These are phyloP conservation scores for Athetis lepigone DNA, from an alignment of 2,888 invertebrate genomes.

Conservation along the genomic window DNA sequence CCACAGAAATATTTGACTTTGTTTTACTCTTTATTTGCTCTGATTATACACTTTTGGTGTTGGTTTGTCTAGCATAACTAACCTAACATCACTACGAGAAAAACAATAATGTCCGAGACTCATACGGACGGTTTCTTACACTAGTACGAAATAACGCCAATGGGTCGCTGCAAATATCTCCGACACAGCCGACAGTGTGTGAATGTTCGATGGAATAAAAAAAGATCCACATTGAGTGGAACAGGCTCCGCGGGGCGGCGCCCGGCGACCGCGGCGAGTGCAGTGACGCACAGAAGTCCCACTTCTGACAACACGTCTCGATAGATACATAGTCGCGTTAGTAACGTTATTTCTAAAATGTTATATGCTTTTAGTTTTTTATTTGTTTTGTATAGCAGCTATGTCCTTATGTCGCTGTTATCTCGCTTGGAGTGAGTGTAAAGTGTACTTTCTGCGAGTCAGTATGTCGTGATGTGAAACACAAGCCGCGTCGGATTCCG, in stretches of 20 bases:
- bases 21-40: too few species aligned
- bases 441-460: slow-evolving; percentile 26
- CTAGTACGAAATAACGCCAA: too few species aligned
- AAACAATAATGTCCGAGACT: neutral
- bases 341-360: neutral
- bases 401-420: neutral
- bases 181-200: neutral
- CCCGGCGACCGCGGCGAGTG: neutral
- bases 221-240: neutral
- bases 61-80: too few species aligned
- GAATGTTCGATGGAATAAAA: slow-evolving; percentile 25
- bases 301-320: neutral
- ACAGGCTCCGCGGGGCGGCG: slow-evolving; percentile 30
- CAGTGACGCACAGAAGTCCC: slow-evolving; percentile 11
- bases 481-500: slow-evolving; percentile 51
- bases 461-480: neutral
- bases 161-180: too few species aligned
- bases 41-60: too few species aligned
- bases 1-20: too few species aligned
- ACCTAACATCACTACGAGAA: too few species aligned
- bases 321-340: neutral
- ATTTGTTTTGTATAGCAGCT: too few species aligned
- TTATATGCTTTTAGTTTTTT: neutral
- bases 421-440: neutral
- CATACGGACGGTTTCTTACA: too few species aligned